Evolutionary conservation across 2,113 vertebrate species (phyloP).

Genomic region (Hemicordylus capensis): DNA sequence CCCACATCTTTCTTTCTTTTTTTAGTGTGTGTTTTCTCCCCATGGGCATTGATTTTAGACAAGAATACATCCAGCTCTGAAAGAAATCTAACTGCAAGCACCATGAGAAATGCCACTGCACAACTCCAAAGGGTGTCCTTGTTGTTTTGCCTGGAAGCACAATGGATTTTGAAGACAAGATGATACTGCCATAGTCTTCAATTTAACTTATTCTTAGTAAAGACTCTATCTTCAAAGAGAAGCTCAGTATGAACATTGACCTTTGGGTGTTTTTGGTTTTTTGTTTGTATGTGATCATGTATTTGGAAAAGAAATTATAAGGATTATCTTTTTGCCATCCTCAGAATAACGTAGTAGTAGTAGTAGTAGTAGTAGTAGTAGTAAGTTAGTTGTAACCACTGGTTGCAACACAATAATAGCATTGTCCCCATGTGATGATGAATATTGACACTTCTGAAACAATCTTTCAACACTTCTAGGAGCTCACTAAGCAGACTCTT

Average conservation of each 20-base stretch:
- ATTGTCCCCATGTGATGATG: neutral
- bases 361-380: no score
- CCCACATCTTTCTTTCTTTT: neutral
- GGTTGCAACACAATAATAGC: no score
- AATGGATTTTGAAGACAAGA: conserved; percentile 73
- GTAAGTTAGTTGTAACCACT: no score
- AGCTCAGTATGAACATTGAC: conserved; percentile 29
- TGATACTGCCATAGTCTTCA: conserved; percentile 69
- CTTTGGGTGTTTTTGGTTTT: neutral
- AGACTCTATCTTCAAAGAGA: conserved; percentile 59
- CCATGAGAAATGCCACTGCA: conserved; percentile 71
- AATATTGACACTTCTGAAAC: neutral
- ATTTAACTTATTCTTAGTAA: conserved; percentile 70
- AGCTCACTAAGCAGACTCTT: neutral
- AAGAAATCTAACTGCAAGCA: conserved; percentile 75
- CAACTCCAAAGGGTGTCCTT: conserved; percentile 58
- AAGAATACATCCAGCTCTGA: conserved; percentile 62
- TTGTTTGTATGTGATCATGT: neutral
- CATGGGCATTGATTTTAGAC: conserved; percentile 73
- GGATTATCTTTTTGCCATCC: conserved; percentile 1
- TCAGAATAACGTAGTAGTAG: neutral
- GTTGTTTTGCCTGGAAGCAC: conserved; percentile 71
- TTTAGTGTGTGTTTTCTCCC: neutral
- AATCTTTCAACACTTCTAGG: neutral
- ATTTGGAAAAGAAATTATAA: neutral